Percentiles rank a stretch among this genome's conserved stretches.
These are phyloP conservation scores for Drosophila greeni DNA, from an alignment of 2,888 invertebrate genomes.

Conservation along the genomic window DNA sequence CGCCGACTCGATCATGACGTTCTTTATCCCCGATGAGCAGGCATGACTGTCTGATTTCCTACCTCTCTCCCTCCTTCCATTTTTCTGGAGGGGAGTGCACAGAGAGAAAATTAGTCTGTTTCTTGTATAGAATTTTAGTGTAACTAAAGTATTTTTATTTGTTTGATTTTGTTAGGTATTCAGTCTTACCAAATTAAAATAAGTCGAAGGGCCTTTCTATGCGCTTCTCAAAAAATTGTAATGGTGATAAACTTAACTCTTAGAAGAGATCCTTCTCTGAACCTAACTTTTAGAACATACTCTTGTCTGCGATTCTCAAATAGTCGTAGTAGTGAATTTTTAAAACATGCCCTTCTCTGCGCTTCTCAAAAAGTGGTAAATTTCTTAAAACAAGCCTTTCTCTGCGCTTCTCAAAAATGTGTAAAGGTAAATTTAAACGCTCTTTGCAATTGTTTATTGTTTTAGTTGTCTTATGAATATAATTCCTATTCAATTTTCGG, in stretches of 20 bases:
- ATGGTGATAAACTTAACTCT: not conserved
- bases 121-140: too few relatives aligned
- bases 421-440: too few relatives aligned
- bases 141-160: not conserved
- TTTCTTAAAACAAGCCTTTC: too few relatives aligned
- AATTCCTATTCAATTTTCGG: not conserved
- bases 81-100: constrained; percentile 1
- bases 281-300: too few relatives aligned
- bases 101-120: not conserved
- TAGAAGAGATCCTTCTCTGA: too few relatives aligned
- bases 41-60: constrained; percentile 35
- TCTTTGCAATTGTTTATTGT: too few relatives aligned
- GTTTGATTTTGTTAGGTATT: not conserved
- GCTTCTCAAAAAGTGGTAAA: too few relatives aligned
- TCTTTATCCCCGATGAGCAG: constrained; percentile 42
- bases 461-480: not conserved
- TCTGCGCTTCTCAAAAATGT: not conserved
- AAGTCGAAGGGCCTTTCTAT: rapidly evolving
- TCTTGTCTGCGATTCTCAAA: not conserved
- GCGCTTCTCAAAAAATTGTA: not conserved
- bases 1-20: constrained; percentile 62
- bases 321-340: too few relatives aligned
- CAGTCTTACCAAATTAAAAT: not conserved
- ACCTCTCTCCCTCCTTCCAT: not conserved
- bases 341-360: not conserved